Base-by-base conservation (phyloP, 64 coral and sea anemone species). In the Dendronephthya gigantea region DNA sequence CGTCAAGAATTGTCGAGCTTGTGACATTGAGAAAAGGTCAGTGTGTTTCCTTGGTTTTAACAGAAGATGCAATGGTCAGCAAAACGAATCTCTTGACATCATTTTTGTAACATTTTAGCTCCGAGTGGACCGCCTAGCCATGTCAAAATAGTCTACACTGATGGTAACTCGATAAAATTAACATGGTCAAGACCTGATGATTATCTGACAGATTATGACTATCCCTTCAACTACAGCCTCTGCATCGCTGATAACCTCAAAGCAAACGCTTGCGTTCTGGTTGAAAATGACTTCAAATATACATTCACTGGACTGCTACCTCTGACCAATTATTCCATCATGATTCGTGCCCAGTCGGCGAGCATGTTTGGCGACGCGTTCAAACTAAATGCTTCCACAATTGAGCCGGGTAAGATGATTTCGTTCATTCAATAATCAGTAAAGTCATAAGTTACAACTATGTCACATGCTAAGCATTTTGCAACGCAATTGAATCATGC, bases 151-250 rank as follows among this genome's bases (percentile, higher is more conserved):
- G 4, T 79, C 1, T 34, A 16, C 32, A 79, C 32, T 36, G 29
- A 79, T 35, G 72, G 9, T 79, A 28, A 29, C 6, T 79, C 72
- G 8, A 34, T 79, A 13, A 79, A 35, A 39, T 15, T 79, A 29
- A 79, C 72, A 4, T 79, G 72, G 72, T 28, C 27, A 15, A 79
- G 72, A 79, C 72, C 72, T 36, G 29, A 79, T 39, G 72, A 79
- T 29, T 79, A 79, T 19, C 28, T 33, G 14, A 79, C 72, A 5
- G 32, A 79, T 79, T 34, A 79, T 39, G 72, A 79, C 11, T 79
- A 79, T 19, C 72, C 72, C 10, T 79, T 79, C 13, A 39, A 79
- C 36, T 79, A 79, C 17, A 34, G 15, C 30, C 32, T 79, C n/a
- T 79, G 72, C 36, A 79, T 79, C 29, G 14, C 0, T 6, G 19